Percentiles rank a stretch among this genome's conserved stretches.
phyloP scores from a whole-genome alignment of 2,888 invertebrate species.

The Priocnemis perturbator region DNA sequence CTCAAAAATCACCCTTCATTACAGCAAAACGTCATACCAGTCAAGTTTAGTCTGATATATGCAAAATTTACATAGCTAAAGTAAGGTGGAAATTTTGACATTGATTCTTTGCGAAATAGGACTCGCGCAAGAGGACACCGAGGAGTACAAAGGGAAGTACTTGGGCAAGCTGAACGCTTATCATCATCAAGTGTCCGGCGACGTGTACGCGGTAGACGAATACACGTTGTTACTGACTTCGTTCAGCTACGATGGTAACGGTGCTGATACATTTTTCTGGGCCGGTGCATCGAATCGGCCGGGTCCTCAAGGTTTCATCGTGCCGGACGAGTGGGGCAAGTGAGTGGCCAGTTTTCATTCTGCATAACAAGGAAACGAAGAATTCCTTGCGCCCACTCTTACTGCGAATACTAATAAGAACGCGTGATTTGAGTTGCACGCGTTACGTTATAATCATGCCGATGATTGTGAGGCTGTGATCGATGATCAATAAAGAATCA shows the following conservation, averaged over 20 bases:
- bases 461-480: too few species aligned
- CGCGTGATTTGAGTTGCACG: too few species aligned
- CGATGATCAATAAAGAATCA: too few species aligned
- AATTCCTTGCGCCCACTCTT: neutral
- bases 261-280: conserved; percentile 95
- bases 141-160: conserved; percentile 87
- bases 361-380: neutral
- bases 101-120: too few species aligned
- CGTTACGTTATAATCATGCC: too few species aligned
- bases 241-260: conserved; percentile 93
- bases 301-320: conserved; percentile 93
- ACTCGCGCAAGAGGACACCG: conserved; percentile 79
- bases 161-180: conserved; percentile 92
- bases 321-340: conserved; percentile 92
- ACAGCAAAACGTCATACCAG: too few species aligned
- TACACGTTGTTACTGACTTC: conserved; percentile 86
- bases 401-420: too few species aligned
- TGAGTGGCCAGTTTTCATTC: conserved; percentile 73
- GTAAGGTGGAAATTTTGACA: too few species aligned
- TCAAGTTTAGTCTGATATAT: too few species aligned
- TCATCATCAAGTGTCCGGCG: conserved; percentile 93
- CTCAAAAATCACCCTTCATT: too few species aligned
- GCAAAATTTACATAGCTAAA: too few species aligned
- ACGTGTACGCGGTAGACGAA: conserved; percentile 92
- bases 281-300: conserved; percentile 91